Evolutionary conservation across 2,888 invertebrate species (phyloP), one percentile per base, ranked within the genome.

Genomic region (Trachelus stipa): DNA sequence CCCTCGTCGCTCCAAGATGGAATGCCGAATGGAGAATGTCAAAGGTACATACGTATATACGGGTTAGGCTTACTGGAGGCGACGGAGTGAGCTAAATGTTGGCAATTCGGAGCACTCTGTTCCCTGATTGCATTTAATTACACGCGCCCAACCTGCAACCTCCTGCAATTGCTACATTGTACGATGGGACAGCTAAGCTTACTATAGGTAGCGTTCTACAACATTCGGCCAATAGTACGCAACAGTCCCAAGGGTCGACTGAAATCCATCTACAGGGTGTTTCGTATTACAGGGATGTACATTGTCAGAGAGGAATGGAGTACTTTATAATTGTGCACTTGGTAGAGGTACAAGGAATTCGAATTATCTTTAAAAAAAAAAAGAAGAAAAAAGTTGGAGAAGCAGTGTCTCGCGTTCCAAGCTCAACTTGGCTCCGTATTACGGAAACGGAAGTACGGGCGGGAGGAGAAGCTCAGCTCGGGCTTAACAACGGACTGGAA

Each of bases 81-180:
- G 79, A 74, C 81, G 77, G 82, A 79, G 84, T 77, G 85, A 85
- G 85, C 85, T 88, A 88, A 87, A 88, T 85, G 89, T 86, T 85
- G 89, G 88, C 87, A 87, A 89, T 89, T 89, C 88, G 85, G 85
- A 88, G 87, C 87, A 88, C 89, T 88, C 88, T 88, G 87, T 86
- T 87, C 87, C 85, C 88, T 90, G 90, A 90, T 91, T 90, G 91
- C 90, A 90, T 90, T 91, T 90, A 90, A 91, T 91, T 91, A 90
- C 90, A 90, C 87, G 87, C 87, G 87, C 86, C 86, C 85, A 80
- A 85, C 85, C 81, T 82, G 85, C 86, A 83, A 83, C 83, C 83
- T 82, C 80, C 85, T 86, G 87, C 88, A 87, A 89, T 89, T 88
- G 87, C 87, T 88, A 87, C 87, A 88, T 89, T 89, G 88, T 87